A percentile compares a stretch with the other conserved stretches of the same genome.
Conservation (phyloP, 2,797 vertebrate species). For the Molossus molossus region DNA sequence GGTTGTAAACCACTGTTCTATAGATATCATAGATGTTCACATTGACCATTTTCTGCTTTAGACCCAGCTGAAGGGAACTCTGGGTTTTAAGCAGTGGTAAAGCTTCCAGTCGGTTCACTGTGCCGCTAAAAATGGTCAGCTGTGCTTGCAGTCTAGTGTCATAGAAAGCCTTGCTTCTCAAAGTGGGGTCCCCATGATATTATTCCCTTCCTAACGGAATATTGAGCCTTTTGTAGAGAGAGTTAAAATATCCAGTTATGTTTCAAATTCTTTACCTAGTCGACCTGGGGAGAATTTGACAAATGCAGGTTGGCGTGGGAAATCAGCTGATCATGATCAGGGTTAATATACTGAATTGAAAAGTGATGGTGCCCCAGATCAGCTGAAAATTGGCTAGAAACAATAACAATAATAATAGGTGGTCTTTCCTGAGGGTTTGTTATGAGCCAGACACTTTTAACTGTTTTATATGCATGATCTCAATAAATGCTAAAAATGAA, state of each 20-base stretch:
- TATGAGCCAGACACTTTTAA: constrained; percentile 16
- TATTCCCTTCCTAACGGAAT: constrained; percentile 9
- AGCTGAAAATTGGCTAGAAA: not conserved
- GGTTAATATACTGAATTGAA: not conserved
- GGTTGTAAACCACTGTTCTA: constrained; percentile 8
- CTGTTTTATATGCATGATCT: not conserved
- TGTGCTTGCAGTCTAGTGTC: not conserved
- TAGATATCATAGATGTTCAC: not conserved
- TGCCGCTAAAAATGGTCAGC: not conserved
- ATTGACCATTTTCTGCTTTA: not conserved
- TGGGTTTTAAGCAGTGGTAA: not conserved
- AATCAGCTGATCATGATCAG: not conserved
- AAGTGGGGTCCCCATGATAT: not conserved
- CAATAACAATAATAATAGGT: not conserved
- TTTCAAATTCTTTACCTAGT: not conserved
- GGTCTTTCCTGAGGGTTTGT: not conserved
- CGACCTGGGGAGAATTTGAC: not conserved
- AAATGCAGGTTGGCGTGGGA: not conserved
- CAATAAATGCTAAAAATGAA: constrained; percentile 50
- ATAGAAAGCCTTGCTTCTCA: constrained; percentile 4
- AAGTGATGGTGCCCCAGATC: not conserved
- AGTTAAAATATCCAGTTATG: constrained; percentile 1
- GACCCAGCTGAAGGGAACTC: not conserved
- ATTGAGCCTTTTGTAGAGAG: not conserved
- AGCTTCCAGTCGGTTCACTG: not conserved